Evolutionary conservation across 2,888 invertebrate species (phyloP), one percentile per base, ranked within the genome.

Genomic region (Amblyjoppa fuscipennis): DNA sequence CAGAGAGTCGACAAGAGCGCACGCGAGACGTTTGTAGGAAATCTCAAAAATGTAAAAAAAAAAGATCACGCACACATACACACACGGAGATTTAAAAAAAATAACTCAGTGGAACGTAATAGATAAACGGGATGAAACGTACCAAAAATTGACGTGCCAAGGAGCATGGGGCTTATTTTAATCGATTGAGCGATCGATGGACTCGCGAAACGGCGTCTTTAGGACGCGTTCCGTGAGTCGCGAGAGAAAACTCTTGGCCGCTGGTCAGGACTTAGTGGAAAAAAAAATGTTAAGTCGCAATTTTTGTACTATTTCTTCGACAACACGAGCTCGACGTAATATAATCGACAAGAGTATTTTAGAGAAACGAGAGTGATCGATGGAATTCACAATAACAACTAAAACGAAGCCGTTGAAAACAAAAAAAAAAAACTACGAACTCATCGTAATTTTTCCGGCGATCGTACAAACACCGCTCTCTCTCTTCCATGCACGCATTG

Each of bases 131-230:
- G 71, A 75, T 70, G 51, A 85, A 85, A 85, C 61, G 88, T 87
- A 88, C 87, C 85, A 88, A 85, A 87, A 78, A 87, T 80, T 68
- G 71, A 87, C 82, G 87, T 88, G 87, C 85, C 87, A 87, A 87
- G 49, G 86, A 80, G 85, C 86, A 86, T 81, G 81, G 70, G 69
- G 68, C 51, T 85, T 80, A 80, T 79, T 77, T 78, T 41, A 81
- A 77, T 76, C 61, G 28, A 49, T n/a, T 16, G 64, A 28, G 45
- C n/a, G 38, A 56, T 80, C 64, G 16, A n/a, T 6, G 34, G 80
- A 38, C 7, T 49, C 25, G 38, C 38, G 66, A 20, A 66, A 49
- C 74, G 41, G 61, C 11, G n/a, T 74, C 38, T 56, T 7, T 34
- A 73, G n/a, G 71, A 71, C 31, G 9, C 51, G 16, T 71, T 34